Percentiles rank a stretch among this genome's conserved stretches.
Evolutionary conservation across 2,113 vertebrate species (phyloP).

Genomic region (Scytalopus superciliaris): DNA sequence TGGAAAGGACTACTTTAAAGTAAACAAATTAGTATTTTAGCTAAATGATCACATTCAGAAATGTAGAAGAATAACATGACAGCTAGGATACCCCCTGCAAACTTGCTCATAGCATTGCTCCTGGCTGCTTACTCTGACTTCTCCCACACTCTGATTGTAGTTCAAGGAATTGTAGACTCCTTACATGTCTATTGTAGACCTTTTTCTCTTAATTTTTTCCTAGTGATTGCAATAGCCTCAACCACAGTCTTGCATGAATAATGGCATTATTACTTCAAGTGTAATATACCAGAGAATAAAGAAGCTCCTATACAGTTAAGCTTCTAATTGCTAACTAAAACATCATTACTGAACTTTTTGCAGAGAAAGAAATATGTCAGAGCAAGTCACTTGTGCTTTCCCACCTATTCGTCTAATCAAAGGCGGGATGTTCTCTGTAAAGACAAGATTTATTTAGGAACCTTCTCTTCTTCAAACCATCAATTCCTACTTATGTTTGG

Average conservation of each 20-base stretch:
- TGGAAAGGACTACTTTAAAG: constrained; percentile 42
- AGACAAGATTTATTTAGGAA: neutral
- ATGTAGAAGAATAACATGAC: constrained; percentile 26
- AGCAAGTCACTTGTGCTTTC: neutral
- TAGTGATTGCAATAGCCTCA: neutral
- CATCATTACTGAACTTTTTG: neutral
- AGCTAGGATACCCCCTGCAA: neutral
- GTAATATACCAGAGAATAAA: neutral
- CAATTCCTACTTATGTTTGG: neutral
- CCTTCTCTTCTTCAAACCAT: neutral
- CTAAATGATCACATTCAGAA: constrained; percentile 41
- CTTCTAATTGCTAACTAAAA: neutral
- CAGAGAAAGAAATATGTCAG: neutral
- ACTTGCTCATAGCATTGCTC: constrained; percentile 14
- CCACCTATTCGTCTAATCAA: neutral
- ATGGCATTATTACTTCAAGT: neutral
- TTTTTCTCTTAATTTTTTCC: neutral
- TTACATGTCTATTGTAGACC: neutral
- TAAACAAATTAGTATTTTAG: constrained; percentile 60
- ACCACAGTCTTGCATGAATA: neutral
- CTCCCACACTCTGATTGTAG: constrained; percentile 35
- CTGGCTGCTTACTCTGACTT: constrained; percentile 9
- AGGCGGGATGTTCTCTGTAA: neutral
- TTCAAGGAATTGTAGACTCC: neutral
- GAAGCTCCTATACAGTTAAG: neutral